phyloP scores from a whole-genome alignment of 1,140 invertebrate species.

The Cherax quadricarinatus region DNA sequence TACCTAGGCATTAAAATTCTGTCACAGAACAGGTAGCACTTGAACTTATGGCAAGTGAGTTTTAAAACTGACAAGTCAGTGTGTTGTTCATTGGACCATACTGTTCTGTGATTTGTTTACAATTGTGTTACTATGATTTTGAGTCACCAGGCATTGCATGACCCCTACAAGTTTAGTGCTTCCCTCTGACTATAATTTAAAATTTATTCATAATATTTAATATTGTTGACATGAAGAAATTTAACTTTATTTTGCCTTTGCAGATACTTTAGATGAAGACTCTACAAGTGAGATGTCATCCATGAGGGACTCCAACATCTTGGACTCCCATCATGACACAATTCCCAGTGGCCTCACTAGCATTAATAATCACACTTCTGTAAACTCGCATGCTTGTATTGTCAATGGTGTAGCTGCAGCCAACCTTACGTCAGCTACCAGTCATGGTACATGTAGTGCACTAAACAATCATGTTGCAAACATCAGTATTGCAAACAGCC shows the following conservation, averaged over 20 bases:
- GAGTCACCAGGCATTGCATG: no score
- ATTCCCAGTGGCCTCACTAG: neutral
- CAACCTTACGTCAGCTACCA: neutral
- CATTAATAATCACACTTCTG: neutral
- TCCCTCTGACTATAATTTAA: no score
- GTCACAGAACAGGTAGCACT: no score
- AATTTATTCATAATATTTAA: no score
- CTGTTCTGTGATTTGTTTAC: no score
- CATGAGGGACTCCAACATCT: conserved; percentile 64
- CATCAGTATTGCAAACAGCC: conserved; percentile 70
- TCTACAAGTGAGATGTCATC: conserved; percentile 67
- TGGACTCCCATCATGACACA: conserved; percentile 58
- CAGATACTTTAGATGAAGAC: conserved; percentile 70
- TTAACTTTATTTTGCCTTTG: neutral
- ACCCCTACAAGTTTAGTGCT: no score
- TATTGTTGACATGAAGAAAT: neutral
- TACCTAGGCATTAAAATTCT: no score
- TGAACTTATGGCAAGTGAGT: no score
- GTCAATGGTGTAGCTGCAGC: neutral
- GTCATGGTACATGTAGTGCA: conserved; percentile 50
- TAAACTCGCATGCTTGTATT: neutral
- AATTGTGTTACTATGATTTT: no score
- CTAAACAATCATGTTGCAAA: conserved; percentile 69
- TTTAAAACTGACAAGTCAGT: no score
- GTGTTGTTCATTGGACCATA: no score